These are phyloP conservation scores for Podarcis lilfordi DNA, from an alignment of 2,797 vertebrate species.

Conservation along the genomic window DNA sequence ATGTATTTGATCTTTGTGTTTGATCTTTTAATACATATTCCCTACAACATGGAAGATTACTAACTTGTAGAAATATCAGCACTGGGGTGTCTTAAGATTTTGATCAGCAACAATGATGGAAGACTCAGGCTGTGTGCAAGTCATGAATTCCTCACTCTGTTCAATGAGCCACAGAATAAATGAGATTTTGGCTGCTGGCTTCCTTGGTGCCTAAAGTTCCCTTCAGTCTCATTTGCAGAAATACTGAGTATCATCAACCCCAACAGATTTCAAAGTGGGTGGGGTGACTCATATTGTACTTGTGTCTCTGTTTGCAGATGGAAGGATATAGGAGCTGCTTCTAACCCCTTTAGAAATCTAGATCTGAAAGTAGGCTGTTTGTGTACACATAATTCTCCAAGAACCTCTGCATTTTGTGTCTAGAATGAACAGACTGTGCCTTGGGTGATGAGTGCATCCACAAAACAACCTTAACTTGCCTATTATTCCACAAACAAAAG, in stretches of 20 bases:
- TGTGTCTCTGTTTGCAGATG: not conserved
- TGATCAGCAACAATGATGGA: not conserved
- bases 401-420: not conserved
- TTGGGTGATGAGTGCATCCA: not conserved
- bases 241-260: not conserved
- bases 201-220: not conserved
- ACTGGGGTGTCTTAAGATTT: not conserved
- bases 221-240: not conserved
- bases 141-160: not conserved
- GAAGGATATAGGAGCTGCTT: not conserved
- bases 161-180: not conserved
- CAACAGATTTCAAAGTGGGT: not conserved
- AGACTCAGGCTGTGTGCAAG: not conserved
- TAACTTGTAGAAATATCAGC: not conserved
- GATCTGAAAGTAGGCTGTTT: not conserved
- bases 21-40: not conserved
- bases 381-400: not conserved
- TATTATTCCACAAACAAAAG: not conserved
- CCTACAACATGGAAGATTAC: not conserved
- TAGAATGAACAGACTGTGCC: not conserved
- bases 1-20: not conserved
- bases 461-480: not conserved
- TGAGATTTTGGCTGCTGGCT: not conserved
- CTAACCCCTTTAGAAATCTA: constrained; percentile 3
- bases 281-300: not conserved